These are phyloP conservation scores for Tiliqua scincoides DNA, from an alignment of 2,113 vertebrate genomes.

Conservation along the genomic window DNA sequence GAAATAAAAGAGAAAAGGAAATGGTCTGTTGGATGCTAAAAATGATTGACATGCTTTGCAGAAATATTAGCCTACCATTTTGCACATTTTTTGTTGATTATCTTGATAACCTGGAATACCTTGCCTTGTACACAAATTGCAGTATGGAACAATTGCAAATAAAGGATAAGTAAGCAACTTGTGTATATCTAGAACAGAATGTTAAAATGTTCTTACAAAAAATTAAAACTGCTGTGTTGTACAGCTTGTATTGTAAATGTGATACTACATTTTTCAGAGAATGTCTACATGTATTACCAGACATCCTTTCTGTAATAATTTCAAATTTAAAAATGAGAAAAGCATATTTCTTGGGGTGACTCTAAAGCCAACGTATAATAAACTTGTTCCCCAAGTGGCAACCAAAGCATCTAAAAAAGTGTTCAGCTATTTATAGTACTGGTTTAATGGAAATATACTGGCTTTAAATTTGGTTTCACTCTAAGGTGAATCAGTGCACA, in stretches of 20 bases:
- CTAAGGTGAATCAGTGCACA: conserved; percentile 68
- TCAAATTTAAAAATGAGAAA: conserved; percentile 26
- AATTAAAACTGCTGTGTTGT: not conserved
- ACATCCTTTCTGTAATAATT: conserved; percentile 74
- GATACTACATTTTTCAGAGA: conserved; percentile 55
- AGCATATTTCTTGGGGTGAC: conserved; percentile 74
- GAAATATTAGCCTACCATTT: conserved; percentile 39
- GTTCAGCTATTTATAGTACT: conserved; percentile 64
- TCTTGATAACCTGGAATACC: conserved; percentile 70
- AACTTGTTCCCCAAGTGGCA: conserved; percentile 68
- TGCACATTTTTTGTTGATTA: conserved; percentile 42
- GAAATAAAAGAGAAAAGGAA: conserved; percentile 29
- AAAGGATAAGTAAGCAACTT: conserved; percentile 43
- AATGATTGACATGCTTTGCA: conserved; percentile 31
- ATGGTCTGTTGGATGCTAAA: conserved; percentile 23
- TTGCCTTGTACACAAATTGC: conserved; percentile 33
- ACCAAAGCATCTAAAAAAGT: conserved; percentile 78
- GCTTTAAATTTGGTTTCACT: conserved; percentile 68
- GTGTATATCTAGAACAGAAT: conserved; percentile 56
- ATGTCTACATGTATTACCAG: conserved; percentile 73
- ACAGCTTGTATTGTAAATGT: conserved; percentile 13
- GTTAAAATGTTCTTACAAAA: not conserved
- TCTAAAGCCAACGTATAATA: conserved; percentile 73
- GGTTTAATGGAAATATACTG: conserved; percentile 70
- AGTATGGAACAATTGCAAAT: conserved; percentile 39